Evolutionary conservation across 2,797 vertebrate species (phyloP), one percentile per base, ranked within the genome.

Genomic region (Nasua narica): DNA sequence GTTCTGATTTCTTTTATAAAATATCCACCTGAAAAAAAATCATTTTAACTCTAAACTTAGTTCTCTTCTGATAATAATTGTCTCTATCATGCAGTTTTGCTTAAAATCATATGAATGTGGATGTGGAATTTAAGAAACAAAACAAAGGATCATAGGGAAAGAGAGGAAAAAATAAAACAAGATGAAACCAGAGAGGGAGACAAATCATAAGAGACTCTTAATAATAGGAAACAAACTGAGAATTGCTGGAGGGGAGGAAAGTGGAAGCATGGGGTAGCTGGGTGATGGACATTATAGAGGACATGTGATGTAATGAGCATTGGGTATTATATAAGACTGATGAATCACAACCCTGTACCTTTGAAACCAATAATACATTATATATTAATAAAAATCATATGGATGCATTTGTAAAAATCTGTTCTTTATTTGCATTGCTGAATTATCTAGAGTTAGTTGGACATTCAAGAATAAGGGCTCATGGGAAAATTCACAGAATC

Each of bases 51-150:
- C 25, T 19, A 32, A 46, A 52, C 90, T 48, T 65, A 79, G 14
- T 90, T 95, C 23, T 95, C 18, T 56, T 87, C 62, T 93, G 43
- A 40, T 37, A 86, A 78, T 69, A 88, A 77, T 85, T 77, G 21
- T 35, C 67, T 48, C n/a, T 23, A 3, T n/a, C 43, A 77, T 40
- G 13, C 10, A 79, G 3, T 72, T 32, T 91, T 65, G 65, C 13
- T 95, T 52, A 60, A 87, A 92, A 35, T 82, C 32, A 60, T n/a
- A 29, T 46, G 6, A 13, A 32, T 10, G 15, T n/a, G 15, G 62
- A 18, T 65, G 62, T 65, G 62, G 62, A 65, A 65, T 65, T 65
- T 65, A 65, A 65, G 62, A 65, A 65, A 65, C 15, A 65, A 65
- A 65, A n/a, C 32, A n/a, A 7, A 62, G 62, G 32, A n/a, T n/a